Evolutionary conservation across 2,888 invertebrate genomes (phyloP).

Genomic region (Mythimna pallens): DNA sequence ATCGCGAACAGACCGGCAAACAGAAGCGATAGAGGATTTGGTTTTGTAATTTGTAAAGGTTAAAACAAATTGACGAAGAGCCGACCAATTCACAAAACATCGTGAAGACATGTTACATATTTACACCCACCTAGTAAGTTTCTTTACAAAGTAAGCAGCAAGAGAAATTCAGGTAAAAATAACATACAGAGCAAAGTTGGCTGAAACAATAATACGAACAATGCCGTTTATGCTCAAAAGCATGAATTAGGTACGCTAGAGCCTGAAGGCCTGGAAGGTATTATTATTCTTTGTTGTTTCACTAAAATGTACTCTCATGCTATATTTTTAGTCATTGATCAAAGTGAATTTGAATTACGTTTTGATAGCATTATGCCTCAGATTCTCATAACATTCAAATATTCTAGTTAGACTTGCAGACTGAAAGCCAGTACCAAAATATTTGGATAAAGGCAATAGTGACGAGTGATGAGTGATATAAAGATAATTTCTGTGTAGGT

Average conservation of each 20-base stretch:
- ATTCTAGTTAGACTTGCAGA: neutral
- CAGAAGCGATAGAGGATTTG: no score
- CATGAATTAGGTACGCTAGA: constrained; percentile 6
- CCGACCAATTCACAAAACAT: neutral
- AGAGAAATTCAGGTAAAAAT: constrained; percentile 19
- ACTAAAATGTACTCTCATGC: constrained; percentile 10
- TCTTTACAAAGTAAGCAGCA: constrained; percentile 16
- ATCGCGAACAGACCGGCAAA: no score
- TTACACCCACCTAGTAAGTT: neutral
- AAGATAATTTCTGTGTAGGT: neutral
- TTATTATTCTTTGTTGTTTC: constrained; percentile 16
- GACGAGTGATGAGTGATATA: constrained; percentile 6
- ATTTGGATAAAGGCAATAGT: neutral
- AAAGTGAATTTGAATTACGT: constrained; percentile 20
- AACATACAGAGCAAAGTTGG: constrained; percentile 19
- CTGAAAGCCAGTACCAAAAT: constrained; percentile 6
- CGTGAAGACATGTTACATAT: neutral
- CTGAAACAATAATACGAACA: constrained; percentile 35
- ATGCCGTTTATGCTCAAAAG: constrained; percentile 18
- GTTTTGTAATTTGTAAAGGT: no score
- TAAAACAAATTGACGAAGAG: neutral
- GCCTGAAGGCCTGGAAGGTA: neutral
- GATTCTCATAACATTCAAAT: constrained; percentile 10
- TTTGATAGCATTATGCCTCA: constrained; percentile 13
- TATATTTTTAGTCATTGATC: constrained; percentile 18